Evolutionary conservation across 1,140 invertebrate genomes (phyloP).

Genomic region (Drosophila sulfurigaster): DNA sequence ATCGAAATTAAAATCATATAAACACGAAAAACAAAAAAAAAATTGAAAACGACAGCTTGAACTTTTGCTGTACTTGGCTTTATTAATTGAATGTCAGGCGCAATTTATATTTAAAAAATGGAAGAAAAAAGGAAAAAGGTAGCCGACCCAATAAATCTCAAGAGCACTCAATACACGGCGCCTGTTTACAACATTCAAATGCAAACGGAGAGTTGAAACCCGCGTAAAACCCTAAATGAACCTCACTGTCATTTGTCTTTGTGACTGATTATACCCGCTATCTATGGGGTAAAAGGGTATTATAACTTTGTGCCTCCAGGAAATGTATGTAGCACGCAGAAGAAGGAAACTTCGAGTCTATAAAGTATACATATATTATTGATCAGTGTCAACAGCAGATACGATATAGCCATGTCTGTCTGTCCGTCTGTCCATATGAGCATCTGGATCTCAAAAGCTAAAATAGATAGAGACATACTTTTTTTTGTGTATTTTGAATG

Average conservation of each 20-base stretch:
- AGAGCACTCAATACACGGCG: not conserved
- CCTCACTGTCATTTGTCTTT: slow-evolving; percentile 25
- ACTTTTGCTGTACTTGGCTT: slow-evolving; percentile 2
- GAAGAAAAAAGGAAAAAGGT: slow-evolving; percentile 6
- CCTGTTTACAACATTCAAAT: slow-evolving; percentile 23
- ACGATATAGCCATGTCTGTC: too few species aligned
- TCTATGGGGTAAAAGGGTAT: too few species aligned
- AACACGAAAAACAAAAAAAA: slow-evolving; percentile 5
- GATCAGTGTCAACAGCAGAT: too few species aligned
- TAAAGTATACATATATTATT: too few species aligned
- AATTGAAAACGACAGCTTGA: slow-evolving; percentile 45
- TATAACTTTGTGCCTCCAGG: too few species aligned
- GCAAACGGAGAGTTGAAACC: slow-evolving; percentile 8
- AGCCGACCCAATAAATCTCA: slow-evolving; percentile 36
- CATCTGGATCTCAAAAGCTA: too few species aligned
- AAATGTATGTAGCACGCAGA: too few species aligned
- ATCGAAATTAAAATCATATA: slow-evolving; percentile 38
- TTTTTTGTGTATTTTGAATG: too few species aligned
- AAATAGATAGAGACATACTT: too few species aligned
- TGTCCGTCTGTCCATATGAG: too few species aligned
- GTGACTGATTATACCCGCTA: not conserved
- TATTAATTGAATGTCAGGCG: slow-evolving; percentile 27
- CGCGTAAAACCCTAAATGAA: slow-evolving; percentile 31
- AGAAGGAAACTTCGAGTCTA: too few species aligned
- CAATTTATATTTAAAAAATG: slow-evolving; percentile 19